Percentiles rank a stretch among this genome's conserved stretches.
These are phyloP conservation scores for Tethya wilhelma DNA, from an alignment of 37 sponge, comb jelly and placozoan genomes.

Conservation along the genomic window DNA sequence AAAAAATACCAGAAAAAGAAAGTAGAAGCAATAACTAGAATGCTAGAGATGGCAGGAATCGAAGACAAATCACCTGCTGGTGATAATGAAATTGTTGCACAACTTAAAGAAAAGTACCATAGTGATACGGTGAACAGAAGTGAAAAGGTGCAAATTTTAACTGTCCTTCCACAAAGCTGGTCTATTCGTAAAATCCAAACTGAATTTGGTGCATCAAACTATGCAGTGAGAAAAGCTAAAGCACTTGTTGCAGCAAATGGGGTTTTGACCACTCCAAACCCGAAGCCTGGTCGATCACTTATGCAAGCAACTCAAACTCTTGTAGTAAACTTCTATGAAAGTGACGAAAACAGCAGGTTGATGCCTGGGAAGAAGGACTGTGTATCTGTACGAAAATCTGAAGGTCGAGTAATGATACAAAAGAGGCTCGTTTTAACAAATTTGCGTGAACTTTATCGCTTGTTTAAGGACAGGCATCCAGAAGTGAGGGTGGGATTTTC, in stretches of 20 bases:
- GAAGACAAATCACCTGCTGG: too few species aligned
- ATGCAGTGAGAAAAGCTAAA: conserved; percentile 20
- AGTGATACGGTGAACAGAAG: conserved; percentile 1
- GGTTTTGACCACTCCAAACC: conserved; percentile 21
- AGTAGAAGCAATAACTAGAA: too few species aligned
- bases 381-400: conserved; percentile 22
- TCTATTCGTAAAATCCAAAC: not conserved
- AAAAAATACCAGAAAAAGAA: too few species aligned
- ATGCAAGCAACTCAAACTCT: conserved; percentile 1
- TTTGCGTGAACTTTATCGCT: conserved; percentile 17
- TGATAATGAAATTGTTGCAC: conserved; percentile 39
- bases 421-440: conserved; percentile 59
- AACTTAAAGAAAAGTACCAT: conserved; percentile 41
- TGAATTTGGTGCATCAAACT: conserved; percentile 30
- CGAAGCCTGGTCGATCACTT: conserved; percentile 10
- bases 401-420: conserved; percentile 15
- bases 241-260: conserved; percentile 26
- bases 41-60: too few species aligned
- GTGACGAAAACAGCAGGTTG: conserved; percentile 34
- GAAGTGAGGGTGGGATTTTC: conserved; percentile 48
- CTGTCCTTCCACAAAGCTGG: conserved; percentile 37
- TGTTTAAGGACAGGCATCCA: conserved; percentile 42
- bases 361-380: conserved; percentile 68
- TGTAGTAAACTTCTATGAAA: conserved; percentile 30
- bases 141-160: conserved; percentile 32